These are phyloP conservation scores for Sus cebifrons DNA, from an alignment of 2,797 vertebrate species.

Conservation along the genomic window DNA sequence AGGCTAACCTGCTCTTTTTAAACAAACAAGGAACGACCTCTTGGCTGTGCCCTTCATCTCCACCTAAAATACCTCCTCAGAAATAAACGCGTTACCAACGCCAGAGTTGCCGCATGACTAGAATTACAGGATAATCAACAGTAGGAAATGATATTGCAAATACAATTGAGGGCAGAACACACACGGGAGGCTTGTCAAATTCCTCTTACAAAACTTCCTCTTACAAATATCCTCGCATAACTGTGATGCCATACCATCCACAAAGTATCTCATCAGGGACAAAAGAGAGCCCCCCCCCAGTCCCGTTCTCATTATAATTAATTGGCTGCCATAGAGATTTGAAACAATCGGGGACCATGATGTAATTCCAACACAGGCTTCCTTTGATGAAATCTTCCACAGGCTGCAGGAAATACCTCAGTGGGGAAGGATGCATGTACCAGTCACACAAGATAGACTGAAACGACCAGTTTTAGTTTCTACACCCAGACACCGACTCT, in stretches of 20 bases:
- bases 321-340: slow-evolving; percentile 70
- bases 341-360: slow-evolving; percentile 68
- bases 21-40: slow-evolving; percentile 38
- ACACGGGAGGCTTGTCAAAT: slow-evolving; percentile 62
- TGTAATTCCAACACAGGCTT: slow-evolving; percentile 69
- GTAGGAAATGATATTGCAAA: slow-evolving; percentile 82
- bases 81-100: slow-evolving; percentile 66
- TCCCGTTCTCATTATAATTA: slow-evolving; percentile 65
- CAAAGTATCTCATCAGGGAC: background rate
- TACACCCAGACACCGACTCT: background rate
- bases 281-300: slow-evolving; percentile 39
- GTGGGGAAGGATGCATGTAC: slow-evolving; percentile 1
- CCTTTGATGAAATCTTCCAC: slow-evolving; percentile 74
- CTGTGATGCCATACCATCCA: slow-evolving; percentile 12
- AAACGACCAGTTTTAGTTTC: slow-evolving; percentile 40
- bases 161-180: slow-evolving; percentile 51
- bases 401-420: slow-evolving; percentile 73
- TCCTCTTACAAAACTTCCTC: slow-evolving; percentile 82
- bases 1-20: slow-evolving; percentile 29
- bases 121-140: slow-evolving; percentile 82
- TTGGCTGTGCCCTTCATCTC: slow-evolving; percentile 5
- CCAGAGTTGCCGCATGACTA: slow-evolving; percentile 57
- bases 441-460: slow-evolving; percentile 5
- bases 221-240: slow-evolving; percentile 68
- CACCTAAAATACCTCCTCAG: slow-evolving; percentile 69